These are phyloP conservation scores for Prietella phreatophila DNA, from an alignment of 2,113 vertebrate genomes.

Conservation along the genomic window DNA sequence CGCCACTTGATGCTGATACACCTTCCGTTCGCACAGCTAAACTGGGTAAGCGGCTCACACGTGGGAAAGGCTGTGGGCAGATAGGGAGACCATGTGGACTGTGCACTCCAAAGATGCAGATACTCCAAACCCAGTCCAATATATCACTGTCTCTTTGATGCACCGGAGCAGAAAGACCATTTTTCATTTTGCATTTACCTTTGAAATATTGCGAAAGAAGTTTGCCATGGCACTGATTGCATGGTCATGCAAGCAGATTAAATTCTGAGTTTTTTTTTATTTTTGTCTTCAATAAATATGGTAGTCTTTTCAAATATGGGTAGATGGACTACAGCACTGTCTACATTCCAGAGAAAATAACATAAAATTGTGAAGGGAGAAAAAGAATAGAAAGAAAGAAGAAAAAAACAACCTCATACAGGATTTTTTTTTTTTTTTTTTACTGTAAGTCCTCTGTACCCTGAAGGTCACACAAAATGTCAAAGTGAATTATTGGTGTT, in stretches of 20 bases:
- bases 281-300: slow-evolving; percentile 28
- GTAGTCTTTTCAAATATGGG: slow-evolving; percentile 18
- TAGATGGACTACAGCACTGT: neutral
- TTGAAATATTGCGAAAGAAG: slow-evolving; percentile 52
- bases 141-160: slow-evolving; percentile 56
- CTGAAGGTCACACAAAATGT: slow-evolving; percentile 52
- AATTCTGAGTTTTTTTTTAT: slow-evolving; percentile 35
- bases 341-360: neutral
- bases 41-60: slow-evolving; percentile 87
- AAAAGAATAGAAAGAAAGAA: neutral
- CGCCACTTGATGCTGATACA: slow-evolving; percentile 93
- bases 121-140: slow-evolving; percentile 39
- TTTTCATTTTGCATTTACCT: slow-evolving; percentile 55
- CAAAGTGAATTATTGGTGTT: slow-evolving; percentile 57
- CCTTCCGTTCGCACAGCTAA: slow-evolving; percentile 88
- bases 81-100: slow-evolving; percentile 26
- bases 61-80: slow-evolving; percentile 85
- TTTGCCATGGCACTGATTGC: slow-evolving; percentile 49
- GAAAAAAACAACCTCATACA: neutral
- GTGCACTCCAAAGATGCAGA: slow-evolving; percentile 23
- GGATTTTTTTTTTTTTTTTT: neutral
- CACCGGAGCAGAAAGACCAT: slow-evolving; percentile 35
- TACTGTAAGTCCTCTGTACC: slow-evolving; percentile 18
- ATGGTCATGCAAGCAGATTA: slow-evolving; percentile 50
- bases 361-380: neutral